phyloP scores from a whole-genome alignment of 2,888 invertebrate species.

The Oegoconia quadripuncta region DNA sequence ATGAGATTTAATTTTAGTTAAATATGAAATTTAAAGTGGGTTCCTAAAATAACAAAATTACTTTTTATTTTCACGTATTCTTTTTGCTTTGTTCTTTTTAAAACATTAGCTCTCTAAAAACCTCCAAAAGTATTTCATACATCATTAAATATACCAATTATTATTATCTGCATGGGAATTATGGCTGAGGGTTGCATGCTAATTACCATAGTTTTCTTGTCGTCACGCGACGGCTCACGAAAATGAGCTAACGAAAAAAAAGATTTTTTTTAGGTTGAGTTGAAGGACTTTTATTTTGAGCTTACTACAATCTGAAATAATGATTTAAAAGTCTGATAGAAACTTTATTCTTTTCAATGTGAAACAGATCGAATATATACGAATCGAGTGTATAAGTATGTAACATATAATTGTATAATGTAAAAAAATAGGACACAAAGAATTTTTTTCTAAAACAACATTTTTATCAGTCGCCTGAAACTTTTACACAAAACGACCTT shows the following conservation, averaged over 20 bases:
- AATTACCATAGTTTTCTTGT: slow-evolving; percentile 17
- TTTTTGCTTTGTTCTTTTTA: too few relatives aligned
- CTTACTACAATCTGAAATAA: neutral
- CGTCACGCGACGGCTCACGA: slow-evolving; percentile 13
- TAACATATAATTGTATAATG: too few relatives aligned
- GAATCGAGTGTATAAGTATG: too few relatives aligned
- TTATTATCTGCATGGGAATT: slow-evolving; percentile 12
- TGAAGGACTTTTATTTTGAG: slow-evolving; percentile 1
- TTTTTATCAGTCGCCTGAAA: neutral
- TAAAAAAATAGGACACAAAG: too few relatives aligned
- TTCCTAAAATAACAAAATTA: too few relatives aligned
- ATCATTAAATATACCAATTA: slow-evolving; percentile 4
- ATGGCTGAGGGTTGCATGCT: slow-evolving; percentile 17
- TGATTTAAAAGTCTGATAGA: too few relatives aligned
- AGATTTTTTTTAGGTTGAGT: neutral
- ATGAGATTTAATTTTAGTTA: too few relatives aligned
- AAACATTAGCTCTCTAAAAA: neutral
- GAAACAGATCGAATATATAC: too few relatives aligned
- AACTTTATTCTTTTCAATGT: too few relatives aligned
- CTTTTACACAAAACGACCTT: neutral
- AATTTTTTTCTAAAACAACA: too few relatives aligned
- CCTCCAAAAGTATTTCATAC: neutral
- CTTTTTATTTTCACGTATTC: too few relatives aligned
- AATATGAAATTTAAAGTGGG: too few relatives aligned
- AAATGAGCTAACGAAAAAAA: slow-evolving; percentile 4